A percentile compares a stretch with the other conserved stretches of the same genome.
Conservation (phyloP, 2,797 vertebrate genomes). For the Pseudomugil gertrudae region DNA sequence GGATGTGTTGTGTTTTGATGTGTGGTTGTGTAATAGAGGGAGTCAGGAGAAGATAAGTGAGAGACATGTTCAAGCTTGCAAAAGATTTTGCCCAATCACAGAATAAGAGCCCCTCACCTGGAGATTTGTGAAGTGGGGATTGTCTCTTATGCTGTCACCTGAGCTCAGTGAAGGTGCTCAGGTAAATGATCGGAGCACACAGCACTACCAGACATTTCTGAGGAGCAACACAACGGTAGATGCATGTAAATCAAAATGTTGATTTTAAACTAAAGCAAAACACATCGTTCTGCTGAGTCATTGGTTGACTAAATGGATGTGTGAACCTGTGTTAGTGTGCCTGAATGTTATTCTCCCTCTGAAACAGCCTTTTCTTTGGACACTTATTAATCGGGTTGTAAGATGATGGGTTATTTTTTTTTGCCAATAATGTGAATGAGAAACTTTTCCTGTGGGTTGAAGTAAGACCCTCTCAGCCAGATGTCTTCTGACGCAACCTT, state of each 20-base stretch:
- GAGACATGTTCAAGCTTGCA: conserved; percentile 70
- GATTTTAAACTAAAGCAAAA: conserved; percentile 2
- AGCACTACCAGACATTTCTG: neutral
- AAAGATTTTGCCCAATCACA: conserved; percentile 49
- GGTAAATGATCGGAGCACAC: conserved; percentile 1
- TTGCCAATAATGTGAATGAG: conserved; percentile 49
- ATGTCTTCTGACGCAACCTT: conserved; percentile 17
- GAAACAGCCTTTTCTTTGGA: conserved; percentile 54
- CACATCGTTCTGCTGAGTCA: neutral
- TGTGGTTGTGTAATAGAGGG: conserved; percentile 54
- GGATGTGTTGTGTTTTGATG: conserved; percentile 66
- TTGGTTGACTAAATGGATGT: neutral
- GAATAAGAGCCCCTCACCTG: conserved; percentile 35
- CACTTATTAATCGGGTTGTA: conserved; percentile 35
- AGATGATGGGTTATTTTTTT: conserved; percentile 51
- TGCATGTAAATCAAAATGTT: neutral
- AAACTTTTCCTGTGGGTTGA: conserved; percentile 59
- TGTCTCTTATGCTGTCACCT: conserved; percentile 41
- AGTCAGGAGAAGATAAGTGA: conserved; percentile 45
- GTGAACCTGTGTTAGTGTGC: conserved; percentile 7
- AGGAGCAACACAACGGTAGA: conserved; percentile 8
- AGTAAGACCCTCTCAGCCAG: conserved; percentile 55
- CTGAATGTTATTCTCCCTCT: conserved; percentile 30
- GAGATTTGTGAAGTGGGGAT: conserved; percentile 31
- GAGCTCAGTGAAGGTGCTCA: conserved; percentile 14